Evolutionary conservation across 2,797 vertebrate genomes (phyloP), one percentile per base, ranked within the genome.

Genomic region (Adelosebastes latens): DNA sequence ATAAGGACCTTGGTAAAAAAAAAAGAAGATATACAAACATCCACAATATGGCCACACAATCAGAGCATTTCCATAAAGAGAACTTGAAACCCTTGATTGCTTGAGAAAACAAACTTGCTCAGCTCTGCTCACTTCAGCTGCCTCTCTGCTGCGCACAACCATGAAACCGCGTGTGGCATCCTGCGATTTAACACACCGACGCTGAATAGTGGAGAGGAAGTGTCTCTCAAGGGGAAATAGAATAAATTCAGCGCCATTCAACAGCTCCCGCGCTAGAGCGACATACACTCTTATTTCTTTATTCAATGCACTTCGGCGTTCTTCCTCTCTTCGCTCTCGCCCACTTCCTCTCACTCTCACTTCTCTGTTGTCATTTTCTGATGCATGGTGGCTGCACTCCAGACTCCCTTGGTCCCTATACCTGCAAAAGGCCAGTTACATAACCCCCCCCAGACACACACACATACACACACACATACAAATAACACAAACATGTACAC

Each of bases 201-300:
- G 89, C 90, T 87, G 94, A 96, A 93, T 94, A 85, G 87, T 83
- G 87, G 69, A 88, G 81, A 76, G 91, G 92, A 91, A 94, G 93
- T 94, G 91, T 76, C 82, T 87, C 89, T 89, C 85, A n/a, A 89
- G 91, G 83, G 89, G 88, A 91, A 93, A 90, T 81, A 81, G 84
- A 89, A 93, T 91, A 87, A 84, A 91, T 92, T 90, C 89, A 83
- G 82, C 36, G 75, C 83, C 81, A 92, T 91, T 93, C 90, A 94
- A 71, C 81, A 75, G 82, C 87, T 87, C 87, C 66, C 20, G 64
- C 66, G 36, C 84, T 79, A n/a, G 75, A 85, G 77, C 87, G 88
- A 92, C 86, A 88, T 87, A 84, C 83, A 31, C 88, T 90, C 83
- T 78, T 79, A 85, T 83, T 92, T 72, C 71, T 79, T 84, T 64